Evolutionary conservation across 2,797 vertebrate genomes (phyloP).

Genomic region (Scleropages formosus): DNA sequence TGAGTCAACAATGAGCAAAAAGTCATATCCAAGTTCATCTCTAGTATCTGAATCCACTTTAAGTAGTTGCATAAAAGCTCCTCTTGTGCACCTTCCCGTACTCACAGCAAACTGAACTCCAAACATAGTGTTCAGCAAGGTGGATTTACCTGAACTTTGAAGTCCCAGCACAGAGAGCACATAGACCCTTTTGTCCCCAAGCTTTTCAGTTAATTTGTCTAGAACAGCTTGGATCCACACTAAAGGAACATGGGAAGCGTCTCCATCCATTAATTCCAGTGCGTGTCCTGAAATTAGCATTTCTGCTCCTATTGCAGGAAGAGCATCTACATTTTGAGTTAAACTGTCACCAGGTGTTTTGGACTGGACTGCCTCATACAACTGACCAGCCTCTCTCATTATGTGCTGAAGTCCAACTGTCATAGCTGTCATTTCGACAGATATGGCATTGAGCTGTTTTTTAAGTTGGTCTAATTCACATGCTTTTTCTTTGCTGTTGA

Average conservation of each 20-base stretch:
- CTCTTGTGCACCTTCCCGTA: conserved; percentile 59
- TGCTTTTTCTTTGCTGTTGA: neutral
- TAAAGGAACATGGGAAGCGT: conserved; percentile 59
- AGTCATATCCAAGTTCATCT: conserved; percentile 55
- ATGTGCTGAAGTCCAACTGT: conserved; percentile 31
- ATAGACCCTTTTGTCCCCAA: conserved; percentile 57
- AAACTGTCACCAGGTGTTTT: neutral
- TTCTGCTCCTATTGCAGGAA: conserved; percentile 51
- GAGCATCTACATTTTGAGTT: neutral
- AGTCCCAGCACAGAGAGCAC: conserved; percentile 63
- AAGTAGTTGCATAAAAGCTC: conserved; percentile 68
- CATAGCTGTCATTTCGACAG: neutral
- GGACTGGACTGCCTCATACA: conserved; percentile 17
- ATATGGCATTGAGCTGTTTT: conserved; percentile 11
- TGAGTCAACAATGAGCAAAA: conserved; percentile 63
- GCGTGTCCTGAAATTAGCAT: conserved; percentile 55
- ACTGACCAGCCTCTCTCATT: conserved; percentile 31
- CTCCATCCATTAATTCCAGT: conserved; percentile 61
- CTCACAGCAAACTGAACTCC: conserved; percentile 64
- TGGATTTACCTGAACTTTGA: conserved; percentile 55
- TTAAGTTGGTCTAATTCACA: neutral
- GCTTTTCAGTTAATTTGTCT: conserved; percentile 48
- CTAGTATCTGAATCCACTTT: conserved; percentile 50
- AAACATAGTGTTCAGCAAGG: conserved; percentile 66
- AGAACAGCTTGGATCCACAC: conserved; percentile 59